Conservation (phyloP, 1,140 invertebrate genomes). For the Bradysia coprophila region DNA sequence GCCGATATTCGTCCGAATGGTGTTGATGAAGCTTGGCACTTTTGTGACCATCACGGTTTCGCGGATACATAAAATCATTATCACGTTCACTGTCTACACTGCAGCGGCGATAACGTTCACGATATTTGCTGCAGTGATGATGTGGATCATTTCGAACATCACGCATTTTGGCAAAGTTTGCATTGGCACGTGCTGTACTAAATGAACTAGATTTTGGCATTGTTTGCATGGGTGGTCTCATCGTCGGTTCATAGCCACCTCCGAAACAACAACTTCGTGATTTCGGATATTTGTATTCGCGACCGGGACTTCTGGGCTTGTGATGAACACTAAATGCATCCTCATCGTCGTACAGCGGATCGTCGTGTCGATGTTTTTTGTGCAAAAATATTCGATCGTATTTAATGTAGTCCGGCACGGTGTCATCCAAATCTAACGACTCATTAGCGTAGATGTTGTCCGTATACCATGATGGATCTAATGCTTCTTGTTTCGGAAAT, state of each 20-base stretch:
- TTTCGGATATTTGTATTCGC: conserved; percentile 21
- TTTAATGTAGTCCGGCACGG: conserved; percentile 12
- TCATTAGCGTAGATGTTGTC: conserved; percentile 29
- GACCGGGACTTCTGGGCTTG: conserved; percentile 12
- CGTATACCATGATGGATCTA: conserved; percentile 21
- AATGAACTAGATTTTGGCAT: conserved; percentile 23
- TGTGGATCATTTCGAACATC: background rate
- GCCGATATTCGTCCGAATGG: too few species aligned
- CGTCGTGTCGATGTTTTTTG: conserved; percentile 14
- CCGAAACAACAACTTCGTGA: conserved; percentile 21
- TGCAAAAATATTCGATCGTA: conserved; percentile 13
- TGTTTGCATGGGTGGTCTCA: conserved; percentile 9
- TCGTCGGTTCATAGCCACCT: conserved; percentile 10
- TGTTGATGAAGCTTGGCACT: too few species aligned
- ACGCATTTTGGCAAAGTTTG: background rate
- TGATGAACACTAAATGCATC: conserved; percentile 1
- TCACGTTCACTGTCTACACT: background rate
- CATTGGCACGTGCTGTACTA: conserved; percentile 8
- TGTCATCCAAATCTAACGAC: conserved; percentile 21
- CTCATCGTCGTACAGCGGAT: conserved; percentile 19
- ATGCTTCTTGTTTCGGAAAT: conserved; percentile 25
- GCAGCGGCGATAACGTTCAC: too few species aligned
- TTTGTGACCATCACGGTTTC: background rate
- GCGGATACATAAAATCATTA: background rate
- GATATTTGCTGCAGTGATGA: too few species aligned